Evolutionary conservation across 2,113 vertebrate species (phyloP).

Genomic region (Siniperca chuatsi): DNA sequence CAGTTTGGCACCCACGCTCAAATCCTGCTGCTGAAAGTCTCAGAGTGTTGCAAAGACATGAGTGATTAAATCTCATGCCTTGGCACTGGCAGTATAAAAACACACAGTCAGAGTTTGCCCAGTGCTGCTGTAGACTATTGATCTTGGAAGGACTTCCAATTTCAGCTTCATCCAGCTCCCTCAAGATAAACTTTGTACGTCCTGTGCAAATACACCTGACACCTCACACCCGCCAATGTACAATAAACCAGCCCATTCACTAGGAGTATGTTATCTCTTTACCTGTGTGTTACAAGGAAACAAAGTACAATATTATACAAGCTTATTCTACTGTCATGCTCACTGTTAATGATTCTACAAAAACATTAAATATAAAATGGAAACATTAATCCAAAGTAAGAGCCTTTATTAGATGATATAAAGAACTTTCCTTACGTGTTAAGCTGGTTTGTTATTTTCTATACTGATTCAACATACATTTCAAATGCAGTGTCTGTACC

Average conservation of each 20-base stretch:
- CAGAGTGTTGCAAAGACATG: not conserved
- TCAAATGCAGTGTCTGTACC: conserved; percentile 61
- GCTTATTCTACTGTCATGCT: not conserved
- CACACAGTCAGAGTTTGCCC: conserved; percentile 14
- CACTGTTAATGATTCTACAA: not conserved
- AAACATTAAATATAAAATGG: not conserved
- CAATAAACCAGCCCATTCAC: not conserved
- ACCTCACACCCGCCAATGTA: conserved; percentile 4
- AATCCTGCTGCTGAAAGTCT: not conserved
- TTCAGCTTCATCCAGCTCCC: not conserved
- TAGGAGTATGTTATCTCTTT: not conserved
- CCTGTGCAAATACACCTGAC: conserved; percentile 63
- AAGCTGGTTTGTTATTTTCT: not conserved
- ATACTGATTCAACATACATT: not conserved
- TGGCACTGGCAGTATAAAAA: not conserved
- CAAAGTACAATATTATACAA: not conserved
- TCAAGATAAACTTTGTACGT: conserved; percentile 55
- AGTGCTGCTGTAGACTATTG: conserved; percentile 34
- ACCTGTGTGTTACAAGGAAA: not conserved
- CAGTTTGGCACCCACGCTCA: too few species aligned
- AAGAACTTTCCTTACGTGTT: not conserved
- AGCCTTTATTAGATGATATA: not conserved
- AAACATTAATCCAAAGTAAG: not conserved
- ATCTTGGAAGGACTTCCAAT: conserved; percentile 17
- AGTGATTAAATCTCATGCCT: not conserved